Evolutionary conservation across 2,113 vertebrate species (phyloP).

Genomic region (Orientallactaga bullata): DNA sequence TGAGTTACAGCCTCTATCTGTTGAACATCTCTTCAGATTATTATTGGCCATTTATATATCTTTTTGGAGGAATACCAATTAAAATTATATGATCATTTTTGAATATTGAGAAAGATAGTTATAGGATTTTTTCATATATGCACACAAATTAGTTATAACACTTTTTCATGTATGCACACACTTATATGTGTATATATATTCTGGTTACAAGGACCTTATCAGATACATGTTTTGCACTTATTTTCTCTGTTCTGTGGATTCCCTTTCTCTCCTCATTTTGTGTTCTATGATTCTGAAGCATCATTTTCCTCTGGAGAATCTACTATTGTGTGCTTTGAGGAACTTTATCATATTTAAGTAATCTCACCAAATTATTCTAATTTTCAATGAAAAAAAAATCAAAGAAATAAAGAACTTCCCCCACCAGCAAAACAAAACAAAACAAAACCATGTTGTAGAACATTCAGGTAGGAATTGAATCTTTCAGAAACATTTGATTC

Average conservation of each 20-base stretch:
- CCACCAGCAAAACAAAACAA: too few relatives aligned
- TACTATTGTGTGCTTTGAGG: not conserved
- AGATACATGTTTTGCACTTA: not conserved
- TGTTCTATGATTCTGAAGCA: not conserved
- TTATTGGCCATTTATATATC: not conserved
- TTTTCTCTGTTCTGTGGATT: not conserved
- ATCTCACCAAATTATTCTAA: slow-evolving; percentile 26
- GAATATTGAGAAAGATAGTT: not conserved
- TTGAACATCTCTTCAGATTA: not conserved
- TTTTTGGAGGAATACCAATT: slow-evolving; percentile 16
- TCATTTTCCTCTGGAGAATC: not conserved
- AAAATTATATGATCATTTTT: not conserved
- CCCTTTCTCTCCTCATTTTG: not conserved
- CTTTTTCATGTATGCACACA: not conserved
- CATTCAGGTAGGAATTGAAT: not conserved
- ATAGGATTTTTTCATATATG: not conserved
- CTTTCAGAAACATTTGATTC: not conserved
- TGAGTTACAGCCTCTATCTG: too few relatives aligned
- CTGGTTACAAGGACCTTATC: not conserved
- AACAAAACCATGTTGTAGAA: not conserved
- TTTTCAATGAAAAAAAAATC: not conserved
- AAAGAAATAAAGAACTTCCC: not conserved
- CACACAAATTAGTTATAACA: not conserved
- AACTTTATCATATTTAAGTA: not conserved
- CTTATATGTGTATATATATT: not conserved